Conservation (phyloP, 1,140 invertebrate species). For the Zeugodacus cucurbitae region DNA sequence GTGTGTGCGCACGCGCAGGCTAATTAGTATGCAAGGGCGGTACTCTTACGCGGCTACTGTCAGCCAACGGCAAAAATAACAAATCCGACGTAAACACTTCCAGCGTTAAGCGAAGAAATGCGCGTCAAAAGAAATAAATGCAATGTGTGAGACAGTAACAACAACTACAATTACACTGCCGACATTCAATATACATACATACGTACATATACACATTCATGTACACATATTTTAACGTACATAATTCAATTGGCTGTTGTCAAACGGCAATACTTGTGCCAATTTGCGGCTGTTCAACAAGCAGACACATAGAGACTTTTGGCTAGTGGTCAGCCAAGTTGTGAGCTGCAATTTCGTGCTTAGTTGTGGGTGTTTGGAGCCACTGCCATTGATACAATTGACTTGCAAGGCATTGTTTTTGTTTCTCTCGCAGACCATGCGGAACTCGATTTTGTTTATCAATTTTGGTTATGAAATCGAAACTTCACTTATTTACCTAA, state of each 20-base stretch:
- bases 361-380: not conserved
- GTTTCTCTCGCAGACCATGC: not conserved
- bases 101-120: conserved; percentile 9
- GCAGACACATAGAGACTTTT: not conserved
- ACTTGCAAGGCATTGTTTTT: not conserved
- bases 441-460: not conserved
- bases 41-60: conserved; percentile 2
- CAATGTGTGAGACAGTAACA: conserved; percentile 8
- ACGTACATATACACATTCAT: not conserved
- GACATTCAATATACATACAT: not conserved
- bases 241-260: not conserved
- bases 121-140: conserved; percentile 3
- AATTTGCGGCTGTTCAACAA: not conserved
- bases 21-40: conserved; percentile 19
- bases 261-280: not conserved
- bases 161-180: not conserved
- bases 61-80: not conserved
- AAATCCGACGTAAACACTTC: not conserved
- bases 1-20: not conserved
- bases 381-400: not conserved
- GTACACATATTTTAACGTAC: not conserved
- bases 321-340: not conserved
- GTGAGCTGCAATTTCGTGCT: not conserved
- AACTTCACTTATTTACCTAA: conserved; percentile 15
- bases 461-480: conserved; percentile 41